These are phyloP conservation scores for Metaphire vulgaris DNA, from an alignment of 1,140 invertebrate genomes.

Conservation along the genomic window DNA sequence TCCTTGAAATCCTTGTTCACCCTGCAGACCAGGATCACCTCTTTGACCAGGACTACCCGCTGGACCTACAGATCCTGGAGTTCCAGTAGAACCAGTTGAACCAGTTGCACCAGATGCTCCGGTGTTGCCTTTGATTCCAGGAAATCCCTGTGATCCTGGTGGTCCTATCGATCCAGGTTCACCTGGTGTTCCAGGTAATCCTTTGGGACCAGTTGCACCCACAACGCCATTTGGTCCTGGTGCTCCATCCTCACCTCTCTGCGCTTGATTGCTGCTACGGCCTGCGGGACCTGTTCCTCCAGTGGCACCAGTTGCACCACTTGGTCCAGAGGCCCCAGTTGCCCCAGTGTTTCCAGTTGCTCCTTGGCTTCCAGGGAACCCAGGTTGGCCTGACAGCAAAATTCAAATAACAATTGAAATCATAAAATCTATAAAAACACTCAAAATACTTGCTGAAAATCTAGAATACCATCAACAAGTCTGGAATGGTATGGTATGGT, in stretches of 20 bases:
- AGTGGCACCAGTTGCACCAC: slow-evolving; percentile 17
- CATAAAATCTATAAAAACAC: too few relatives aligned
- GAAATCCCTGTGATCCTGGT: slow-evolving; percentile 31
- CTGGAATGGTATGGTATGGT: too few relatives aligned
- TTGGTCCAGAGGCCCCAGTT: too few relatives aligned
- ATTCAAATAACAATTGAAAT: too few relatives aligned
- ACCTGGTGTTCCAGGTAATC: background rate
- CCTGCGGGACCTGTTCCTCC: slow-evolving; percentile 23
- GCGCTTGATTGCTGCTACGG: too few relatives aligned
- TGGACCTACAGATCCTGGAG: background rate
- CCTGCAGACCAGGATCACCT: background rate
- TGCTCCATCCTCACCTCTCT: too few relatives aligned
- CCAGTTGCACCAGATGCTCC: slow-evolving; percentile 11
- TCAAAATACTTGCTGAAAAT: too few relatives aligned
- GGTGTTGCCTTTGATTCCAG: background rate
- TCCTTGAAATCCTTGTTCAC: too few relatives aligned
- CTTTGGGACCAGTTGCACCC: background rate
- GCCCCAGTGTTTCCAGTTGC: too few relatives aligned
- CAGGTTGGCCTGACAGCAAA: too few relatives aligned
- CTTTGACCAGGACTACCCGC: background rate
- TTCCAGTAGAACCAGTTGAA: slow-evolving; percentile 9
- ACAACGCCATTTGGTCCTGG: slow-evolving; percentile 1
- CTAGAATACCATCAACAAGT: too few relatives aligned
- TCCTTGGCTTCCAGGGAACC: too few relatives aligned
- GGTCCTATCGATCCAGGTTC: slow-evolving; percentile 53